A percentile compares a stretch with the other conserved stretches of the same genome.
These are phyloP conservation scores for Trachurus trachurus DNA, from an alignment of 2,797 vertebrate genomes.

Conservation along the genomic window DNA sequence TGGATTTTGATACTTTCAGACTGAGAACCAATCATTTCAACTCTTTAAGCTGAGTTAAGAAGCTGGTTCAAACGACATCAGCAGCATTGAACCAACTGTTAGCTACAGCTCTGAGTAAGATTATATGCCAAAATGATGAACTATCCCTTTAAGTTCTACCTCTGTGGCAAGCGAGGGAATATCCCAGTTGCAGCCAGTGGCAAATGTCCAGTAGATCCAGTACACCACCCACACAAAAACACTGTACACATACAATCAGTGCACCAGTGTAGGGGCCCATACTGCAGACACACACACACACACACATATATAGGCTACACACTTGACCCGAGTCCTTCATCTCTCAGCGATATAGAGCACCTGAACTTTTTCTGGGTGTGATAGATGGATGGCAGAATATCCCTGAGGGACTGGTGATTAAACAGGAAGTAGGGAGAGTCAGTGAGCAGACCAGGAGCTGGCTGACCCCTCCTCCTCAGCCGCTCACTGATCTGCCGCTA, in stretches of 20 bases:
- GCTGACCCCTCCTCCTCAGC: slow-evolving; percentile 64
- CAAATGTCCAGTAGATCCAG: slow-evolving; percentile 17
- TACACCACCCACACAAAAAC: slow-evolving; percentile 3
- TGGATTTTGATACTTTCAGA: background rate
- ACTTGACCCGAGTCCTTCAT: slow-evolving; percentile 66
- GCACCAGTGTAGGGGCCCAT: background rate
- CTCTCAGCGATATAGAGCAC: slow-evolving; percentile 69
- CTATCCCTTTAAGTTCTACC: background rate
- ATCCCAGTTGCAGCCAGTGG: slow-evolving; percentile 12
- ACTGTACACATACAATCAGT: background rate
- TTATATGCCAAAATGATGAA: background rate
- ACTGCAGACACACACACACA: slow-evolving; percentile 24
- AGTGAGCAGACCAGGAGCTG: slow-evolving; percentile 57
- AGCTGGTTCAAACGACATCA: background rate
- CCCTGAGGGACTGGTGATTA: slow-evolving; percentile 78
- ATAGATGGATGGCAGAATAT: slow-evolving; percentile 76
- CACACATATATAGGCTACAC: slow-evolving; percentile 17
- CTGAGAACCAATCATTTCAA: background rate
- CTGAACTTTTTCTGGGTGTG: slow-evolving; percentile 75
- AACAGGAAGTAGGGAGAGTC: slow-evolving; percentile 78
- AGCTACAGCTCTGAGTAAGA: background rate
- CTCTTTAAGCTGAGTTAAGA: background rate
- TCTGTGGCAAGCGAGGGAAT: background rate
- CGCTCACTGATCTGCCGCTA: slow-evolving; percentile 76
- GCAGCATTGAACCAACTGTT: background rate